Conservation (phyloP, 1,140 invertebrate genomes). For the Palaemon carinicauda region DNA sequence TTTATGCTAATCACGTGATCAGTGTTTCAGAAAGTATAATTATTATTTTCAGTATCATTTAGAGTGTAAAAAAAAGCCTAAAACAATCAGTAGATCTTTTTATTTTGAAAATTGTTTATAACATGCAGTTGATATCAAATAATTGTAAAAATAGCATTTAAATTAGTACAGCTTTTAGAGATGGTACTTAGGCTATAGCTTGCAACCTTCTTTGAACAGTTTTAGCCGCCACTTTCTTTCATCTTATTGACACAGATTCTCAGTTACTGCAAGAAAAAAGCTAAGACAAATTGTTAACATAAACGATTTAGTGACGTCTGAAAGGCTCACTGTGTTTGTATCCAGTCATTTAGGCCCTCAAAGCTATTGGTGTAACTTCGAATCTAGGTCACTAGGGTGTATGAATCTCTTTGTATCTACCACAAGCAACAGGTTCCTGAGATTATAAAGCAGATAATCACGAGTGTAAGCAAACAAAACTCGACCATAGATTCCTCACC, state of each 20-base stretch:
- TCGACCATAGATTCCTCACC: conserved; percentile 55
- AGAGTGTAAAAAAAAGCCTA: conserved; percentile 35
- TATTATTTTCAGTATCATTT: conserved; percentile 54
- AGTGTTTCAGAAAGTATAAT: conserved; percentile 54
- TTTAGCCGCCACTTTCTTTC: conserved; percentile 8
- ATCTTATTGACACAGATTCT: neutral
- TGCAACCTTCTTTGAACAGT: conserved; percentile 36
- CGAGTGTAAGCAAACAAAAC: conserved; percentile 47
- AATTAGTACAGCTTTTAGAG: conserved; percentile 53
- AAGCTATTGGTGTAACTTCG: neutral
- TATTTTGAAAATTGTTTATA: conserved; percentile 39
- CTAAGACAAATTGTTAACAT: neutral
- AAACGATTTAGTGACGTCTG: neutral
- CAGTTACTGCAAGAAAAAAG: neutral
- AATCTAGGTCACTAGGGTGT: conserved; percentile 20
- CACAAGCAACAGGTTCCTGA: conserved; percentile 52
- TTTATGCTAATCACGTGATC: conserved; percentile 56
- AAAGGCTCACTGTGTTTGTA: neutral
- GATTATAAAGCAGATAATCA: conserved; percentile 30
- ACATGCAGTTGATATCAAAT: conserved; percentile 48
- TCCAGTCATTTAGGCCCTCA: neutral
- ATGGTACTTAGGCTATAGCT: conserved; percentile 48
- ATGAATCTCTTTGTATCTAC: conserved; percentile 49
- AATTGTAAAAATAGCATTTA: conserved; percentile 50
- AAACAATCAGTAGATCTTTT: conserved; percentile 54